phyloP scores from a whole-genome alignment of 2,888 invertebrate species.

The Morinoia aosen region DNA sequence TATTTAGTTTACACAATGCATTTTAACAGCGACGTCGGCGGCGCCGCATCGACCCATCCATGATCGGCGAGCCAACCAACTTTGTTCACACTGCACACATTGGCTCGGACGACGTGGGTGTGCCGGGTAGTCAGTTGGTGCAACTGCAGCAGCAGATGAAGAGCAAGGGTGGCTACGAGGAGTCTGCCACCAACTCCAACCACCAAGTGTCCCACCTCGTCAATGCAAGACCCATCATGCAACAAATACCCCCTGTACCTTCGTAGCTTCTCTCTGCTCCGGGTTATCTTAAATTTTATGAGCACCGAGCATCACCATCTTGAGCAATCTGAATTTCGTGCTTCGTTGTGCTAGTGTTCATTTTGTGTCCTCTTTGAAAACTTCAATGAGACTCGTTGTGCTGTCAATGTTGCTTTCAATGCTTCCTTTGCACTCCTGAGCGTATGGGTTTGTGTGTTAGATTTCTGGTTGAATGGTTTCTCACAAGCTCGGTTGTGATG shows the following conservation, averaged over 20 bases:
- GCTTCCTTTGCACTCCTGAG: neutral
- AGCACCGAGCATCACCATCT: neutral
- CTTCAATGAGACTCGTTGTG: neutral
- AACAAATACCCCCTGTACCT: slow-evolving; percentile 31
- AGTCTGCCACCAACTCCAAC: slow-evolving; percentile 33
- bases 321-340: neutral
- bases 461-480: neutral
- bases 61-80: slow-evolving; percentile 96
- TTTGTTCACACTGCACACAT: slow-evolving; percentile 95
- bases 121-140: slow-evolving; percentile 84
- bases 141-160: slow-evolving; percentile 95
- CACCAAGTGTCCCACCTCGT: neutral
- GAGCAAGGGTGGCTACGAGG: slow-evolving; percentile 81
- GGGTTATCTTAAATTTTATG: neutral
- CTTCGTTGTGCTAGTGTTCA: neutral
- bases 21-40: slow-evolving; percentile 67
- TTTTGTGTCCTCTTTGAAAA: neutral
- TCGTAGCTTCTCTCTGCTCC: neutral
- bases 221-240: slow-evolving; percentile 32
- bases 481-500: neutral
- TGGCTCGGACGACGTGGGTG: slow-evolving; percentile 89
- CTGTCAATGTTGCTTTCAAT: neutral
- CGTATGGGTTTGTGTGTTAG: neutral
- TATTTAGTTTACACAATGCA: neutral
- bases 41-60: slow-evolving; percentile 80